phyloP scores from a whole-genome alignment of 2,797 vertebrate genomes.

The Enteromius treurensis region DNA sequence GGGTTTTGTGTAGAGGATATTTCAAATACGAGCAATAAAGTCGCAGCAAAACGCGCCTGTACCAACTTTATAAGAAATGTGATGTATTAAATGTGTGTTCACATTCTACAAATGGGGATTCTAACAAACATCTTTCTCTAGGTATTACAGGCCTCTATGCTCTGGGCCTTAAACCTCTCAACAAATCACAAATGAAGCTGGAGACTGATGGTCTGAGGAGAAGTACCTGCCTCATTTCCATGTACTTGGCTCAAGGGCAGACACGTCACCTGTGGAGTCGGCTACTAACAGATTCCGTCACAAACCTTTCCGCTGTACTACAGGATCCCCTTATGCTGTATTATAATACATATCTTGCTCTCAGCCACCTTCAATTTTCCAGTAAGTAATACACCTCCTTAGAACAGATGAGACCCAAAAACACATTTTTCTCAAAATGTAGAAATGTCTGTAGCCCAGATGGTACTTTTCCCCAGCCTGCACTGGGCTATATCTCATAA shows the following conservation, averaged over 20 bases:
- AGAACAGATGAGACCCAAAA: conserved; percentile 37
- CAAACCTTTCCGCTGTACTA: not conserved
- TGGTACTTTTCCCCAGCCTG: not conserved
- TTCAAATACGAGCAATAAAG: not conserved
- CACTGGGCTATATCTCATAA: conserved; percentile 10
- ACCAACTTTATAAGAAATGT: not conserved
- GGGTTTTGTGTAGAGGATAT: no score
- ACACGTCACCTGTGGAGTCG: conserved; percentile 25
- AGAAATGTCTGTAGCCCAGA: conserved; percentile 30
- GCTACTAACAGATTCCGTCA: not conserved
- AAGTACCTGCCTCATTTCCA: conserved; percentile 47
- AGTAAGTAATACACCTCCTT: conserved; percentile 15
- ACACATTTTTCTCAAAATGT: conserved; percentile 23
- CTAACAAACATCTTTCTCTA: conserved; percentile 6
- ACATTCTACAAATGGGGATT: not conserved
- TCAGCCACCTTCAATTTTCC: conserved; percentile 10
- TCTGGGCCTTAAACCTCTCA: not conserved
- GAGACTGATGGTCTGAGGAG: conserved; percentile 7
- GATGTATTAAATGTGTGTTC: not conserved
- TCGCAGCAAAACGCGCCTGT: not conserved
- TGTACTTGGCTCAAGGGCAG: conserved; percentile 43
- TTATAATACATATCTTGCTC: conserved; percentile 33
- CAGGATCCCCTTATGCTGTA: conserved; percentile 1
- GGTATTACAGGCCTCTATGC: not conserved
- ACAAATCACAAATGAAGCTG: conserved; percentile 19